Evolutionary conservation across 1,140 invertebrate genomes (phyloP), one percentile per base, ranked within the genome.

Genomic region (Elymnias hypermnestra): DNA sequence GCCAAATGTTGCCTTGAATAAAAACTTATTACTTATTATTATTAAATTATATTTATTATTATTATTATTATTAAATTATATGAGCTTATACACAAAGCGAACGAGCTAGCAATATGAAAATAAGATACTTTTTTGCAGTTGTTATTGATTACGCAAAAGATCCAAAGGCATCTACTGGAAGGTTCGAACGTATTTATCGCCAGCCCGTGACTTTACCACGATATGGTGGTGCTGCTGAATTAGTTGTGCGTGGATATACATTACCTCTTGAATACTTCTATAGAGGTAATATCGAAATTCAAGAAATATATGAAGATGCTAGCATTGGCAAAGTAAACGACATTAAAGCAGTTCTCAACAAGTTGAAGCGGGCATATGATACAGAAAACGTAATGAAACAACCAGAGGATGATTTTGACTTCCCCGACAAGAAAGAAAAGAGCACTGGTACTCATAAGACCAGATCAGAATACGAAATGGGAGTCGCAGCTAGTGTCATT

Each of bases 61-160:
- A n/a, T n/a, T n/a, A n/a, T n/a, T n/a, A n/a, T n/a, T n/a, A n/a
- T n/a, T n/a, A n/a, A n/a, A n/a, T n/a, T n/a, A n/a, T n/a, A n/a
- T n/a, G n/a, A n/a, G n/a, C n/a, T n/a, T n/a, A n/a, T n/a, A n/a
- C n/a, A n/a, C n/a, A n/a, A n/a, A n/a, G n/a, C n/a, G n/a, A n/a
- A n/a, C n/a, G n/a, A n/a, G n/a, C 28, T 23, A 13, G 17, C 15
- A 21, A 3, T 7, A 38, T 22, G 2, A n/a, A 36, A 40, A 36
- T 37, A 19, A 25, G 4, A 15, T 21, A 1, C 15, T 36, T 10
- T 87, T 84, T 7, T 63, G n/a, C n/a, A 89, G 88, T 91, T 50
- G 86, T 91, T 14, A 85, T 91, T 19, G 90, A 91, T 60, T 57
- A 87, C 58, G 71, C 82, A 10, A 68, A 72, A 10, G 83, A 90